phyloP scores from a whole-genome alignment of 2,113 vertebrate genomes.

The Pseudolaguvia tuberculata region DNA sequence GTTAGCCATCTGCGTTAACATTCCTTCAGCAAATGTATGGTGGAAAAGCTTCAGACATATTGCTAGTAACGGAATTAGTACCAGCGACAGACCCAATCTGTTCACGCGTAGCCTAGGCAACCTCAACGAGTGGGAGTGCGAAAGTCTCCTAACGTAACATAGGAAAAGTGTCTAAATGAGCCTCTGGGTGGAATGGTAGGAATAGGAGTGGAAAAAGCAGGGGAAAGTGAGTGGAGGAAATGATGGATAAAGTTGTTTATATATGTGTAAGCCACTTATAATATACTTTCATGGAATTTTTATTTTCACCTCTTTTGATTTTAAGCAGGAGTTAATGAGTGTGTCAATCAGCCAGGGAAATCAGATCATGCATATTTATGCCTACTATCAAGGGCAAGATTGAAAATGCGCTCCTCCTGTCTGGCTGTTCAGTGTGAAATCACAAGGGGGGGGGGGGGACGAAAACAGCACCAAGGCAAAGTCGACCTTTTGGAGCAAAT shows the following conservation, averaged over 20 bases:
- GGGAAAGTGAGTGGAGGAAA: too few species aligned
- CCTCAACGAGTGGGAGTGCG: neutral
- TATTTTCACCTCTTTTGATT: neutral
- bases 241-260: neutral
- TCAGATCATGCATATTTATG: constrained; percentile 11
- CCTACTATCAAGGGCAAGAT: neutral
- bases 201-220: neutral
- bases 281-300: neutral
- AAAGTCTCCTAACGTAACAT: neutral
- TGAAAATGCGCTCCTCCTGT: neutral
- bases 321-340: neutral
- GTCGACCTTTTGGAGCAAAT: neutral
- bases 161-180: constrained; percentile 1
- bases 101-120: neutral
- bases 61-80: neutral
- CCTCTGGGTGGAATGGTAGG: neutral
- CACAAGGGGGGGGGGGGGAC: neutral
- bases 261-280: neutral
- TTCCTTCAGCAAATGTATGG: neutral
- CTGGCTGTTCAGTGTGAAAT: neutral
- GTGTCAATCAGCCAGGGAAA: constrained; percentile 1
- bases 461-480: neutral
- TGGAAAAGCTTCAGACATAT: neutral
- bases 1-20: neutral
- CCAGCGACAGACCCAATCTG: neutral